A percentile compares a stretch with the other conserved stretches of the same genome.
phyloP scores from a whole-genome alignment of 1,140 invertebrate species.

The Daktulosphaira vitifoliae region DNA sequence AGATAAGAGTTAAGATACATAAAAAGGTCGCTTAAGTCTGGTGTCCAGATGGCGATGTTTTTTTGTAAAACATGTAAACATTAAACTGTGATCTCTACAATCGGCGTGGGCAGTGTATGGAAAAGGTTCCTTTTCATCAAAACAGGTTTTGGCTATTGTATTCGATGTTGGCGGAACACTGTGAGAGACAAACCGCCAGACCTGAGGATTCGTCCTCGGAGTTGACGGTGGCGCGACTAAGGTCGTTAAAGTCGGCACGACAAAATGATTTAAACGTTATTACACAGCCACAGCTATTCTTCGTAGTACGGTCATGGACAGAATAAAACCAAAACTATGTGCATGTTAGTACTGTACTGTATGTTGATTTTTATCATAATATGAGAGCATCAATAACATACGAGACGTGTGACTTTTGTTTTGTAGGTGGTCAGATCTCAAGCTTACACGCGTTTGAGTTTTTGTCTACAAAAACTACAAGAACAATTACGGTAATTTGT shows the following conservation, averaged over 20 bases:
- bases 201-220: too few relatives aligned
- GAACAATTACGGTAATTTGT: too few relatives aligned
- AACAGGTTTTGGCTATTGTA: conserved; percentile 14
- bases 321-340: too few relatives aligned
- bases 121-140: neutral
- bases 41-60: conserved; percentile 21
- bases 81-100: neutral
- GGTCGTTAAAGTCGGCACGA: conserved; percentile 22
- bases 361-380: too few relatives aligned
- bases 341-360: too few relatives aligned
- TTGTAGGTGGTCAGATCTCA: too few relatives aligned
- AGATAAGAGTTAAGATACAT: neutral
- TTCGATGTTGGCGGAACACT: neutral
- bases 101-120: neutral
- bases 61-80: neutral
- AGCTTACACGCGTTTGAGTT: too few relatives aligned
- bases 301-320: too few relatives aligned
- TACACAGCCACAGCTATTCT: too few relatives aligned
- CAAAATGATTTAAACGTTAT: conserved; percentile 3
- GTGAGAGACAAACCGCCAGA: neutral
- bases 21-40: neutral
- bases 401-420: too few relatives aligned
- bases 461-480: too few relatives aligned
- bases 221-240: neutral
- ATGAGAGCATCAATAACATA: too few relatives aligned